These are phyloP conservation scores for Exaiptasia diaphana DNA, from an alignment of 64 coral and sea anemone genomes.

Conservation along the genomic window DNA sequence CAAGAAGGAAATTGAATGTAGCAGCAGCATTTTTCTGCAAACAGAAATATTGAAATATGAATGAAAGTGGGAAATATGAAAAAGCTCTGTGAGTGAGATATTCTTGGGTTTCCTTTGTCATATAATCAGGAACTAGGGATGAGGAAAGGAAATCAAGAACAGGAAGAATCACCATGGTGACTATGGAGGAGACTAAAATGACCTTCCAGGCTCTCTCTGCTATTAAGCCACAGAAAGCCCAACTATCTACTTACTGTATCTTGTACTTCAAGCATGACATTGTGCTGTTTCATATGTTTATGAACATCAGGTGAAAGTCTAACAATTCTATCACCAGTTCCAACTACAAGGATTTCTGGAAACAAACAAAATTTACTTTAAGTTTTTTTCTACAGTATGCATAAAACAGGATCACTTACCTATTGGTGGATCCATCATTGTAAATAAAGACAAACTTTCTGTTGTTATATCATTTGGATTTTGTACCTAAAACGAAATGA, in stretches of 20 bases:
- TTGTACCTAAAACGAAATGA: conserved; percentile 48
- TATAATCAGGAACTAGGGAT: neutral
- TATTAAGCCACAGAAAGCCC: too few species aligned
- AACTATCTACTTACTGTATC: conserved; percentile 96
- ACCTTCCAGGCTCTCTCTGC: too few species aligned
- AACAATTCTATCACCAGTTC: conserved; percentile 83
- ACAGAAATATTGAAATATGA: neutral
- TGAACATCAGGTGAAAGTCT: conserved; percentile 63
- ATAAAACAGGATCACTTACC: conserved; percentile 35
- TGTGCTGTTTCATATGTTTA: conserved; percentile 62
- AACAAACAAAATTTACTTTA: neutral
- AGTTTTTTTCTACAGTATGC: neutral
- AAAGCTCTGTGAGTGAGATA: neutral
- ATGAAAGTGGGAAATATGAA: too few species aligned
- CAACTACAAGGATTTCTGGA: conserved; percentile 92
- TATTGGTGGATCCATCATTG: conserved; percentile 73
- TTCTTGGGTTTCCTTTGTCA: neutral
- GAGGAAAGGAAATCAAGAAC: too few species aligned
- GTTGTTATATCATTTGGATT: conserved; percentile 77
- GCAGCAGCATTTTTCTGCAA: conserved; percentile 89
- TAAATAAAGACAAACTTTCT: conserved; percentile 86
- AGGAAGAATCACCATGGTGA: too few species aligned
- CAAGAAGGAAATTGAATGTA: conserved; percentile 93
- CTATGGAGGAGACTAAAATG: too few species aligned
- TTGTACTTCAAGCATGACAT: conserved; percentile 80